Evolutionary conservation across 2,888 invertebrate species (phyloP).

Genomic region (Andrena dorsata): DNA sequence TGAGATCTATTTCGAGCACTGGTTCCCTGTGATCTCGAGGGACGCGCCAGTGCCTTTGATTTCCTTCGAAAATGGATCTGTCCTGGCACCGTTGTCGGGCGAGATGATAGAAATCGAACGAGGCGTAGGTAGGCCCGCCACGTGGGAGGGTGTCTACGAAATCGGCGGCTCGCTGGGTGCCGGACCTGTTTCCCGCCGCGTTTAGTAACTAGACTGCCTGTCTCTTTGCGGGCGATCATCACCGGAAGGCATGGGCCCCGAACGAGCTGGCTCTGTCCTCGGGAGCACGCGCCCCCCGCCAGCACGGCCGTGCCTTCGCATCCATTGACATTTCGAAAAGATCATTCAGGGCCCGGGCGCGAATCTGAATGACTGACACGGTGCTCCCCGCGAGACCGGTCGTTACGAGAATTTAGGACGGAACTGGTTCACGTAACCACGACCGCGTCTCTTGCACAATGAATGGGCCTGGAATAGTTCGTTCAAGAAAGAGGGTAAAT

Average conservation of each 20-base stretch:
- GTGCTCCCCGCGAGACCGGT: slow-evolving; percentile 5
- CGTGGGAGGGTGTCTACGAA: slow-evolving; percentile 51
- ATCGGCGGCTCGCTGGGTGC: slow-evolving; percentile 26
- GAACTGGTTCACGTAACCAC: slow-evolving; percentile 41
- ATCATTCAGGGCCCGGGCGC: slow-evolving; percentile 29
- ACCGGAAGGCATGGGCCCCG: slow-evolving; percentile 43
- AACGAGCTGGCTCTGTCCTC: slow-evolving; percentile 3
- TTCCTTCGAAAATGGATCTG: neutral
- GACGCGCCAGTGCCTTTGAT: no score
- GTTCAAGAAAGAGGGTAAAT: slow-evolving; percentile 7
- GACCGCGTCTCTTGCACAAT: slow-evolving; percentile 26
- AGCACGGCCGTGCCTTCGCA: slow-evolving; percentile 12
- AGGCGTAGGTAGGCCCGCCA: slow-evolving; percentile 46
- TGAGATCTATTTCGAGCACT: no score
- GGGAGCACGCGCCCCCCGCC: slow-evolving; percentile 12
- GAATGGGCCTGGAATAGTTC: slow-evolving; percentile 18
- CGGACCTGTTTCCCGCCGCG: slow-evolving; percentile 11
- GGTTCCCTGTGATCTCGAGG: no score
- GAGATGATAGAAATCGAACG: slow-evolving; percentile 38
- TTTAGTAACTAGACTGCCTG: slow-evolving; percentile 48
- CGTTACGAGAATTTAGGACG: slow-evolving; percentile 38
- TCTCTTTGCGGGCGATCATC: slow-evolving; percentile 34
- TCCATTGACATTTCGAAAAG: slow-evolving; percentile 54
- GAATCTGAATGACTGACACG: slow-evolving; percentile 44
- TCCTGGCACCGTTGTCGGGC: neutral